A percentile compares a stretch with the other conserved stretches of the same genome.
Evolutionary conservation across 2,113 vertebrate species (phyloP).

Genomic region (Sander vitreus): DNA sequence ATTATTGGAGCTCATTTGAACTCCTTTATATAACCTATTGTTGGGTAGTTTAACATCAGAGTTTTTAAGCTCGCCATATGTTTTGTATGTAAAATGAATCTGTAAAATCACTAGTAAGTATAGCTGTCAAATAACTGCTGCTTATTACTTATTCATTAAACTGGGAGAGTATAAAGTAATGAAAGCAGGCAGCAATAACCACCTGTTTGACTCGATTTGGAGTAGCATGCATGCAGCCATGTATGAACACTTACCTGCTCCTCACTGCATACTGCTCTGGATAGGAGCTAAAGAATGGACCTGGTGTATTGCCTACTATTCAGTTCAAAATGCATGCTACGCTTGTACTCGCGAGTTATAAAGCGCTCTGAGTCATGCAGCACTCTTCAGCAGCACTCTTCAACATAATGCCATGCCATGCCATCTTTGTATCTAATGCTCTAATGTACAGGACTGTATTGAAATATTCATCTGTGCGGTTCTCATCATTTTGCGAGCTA

Average conservation of each 20-base stretch:
- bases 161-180: not conserved
- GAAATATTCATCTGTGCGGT: slow-evolving; percentile 55
- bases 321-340: slow-evolving; percentile 9
- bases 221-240: slow-evolving; percentile 30
- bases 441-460: slow-evolving; percentile 22
- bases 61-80: not conserved
- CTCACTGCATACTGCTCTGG: slow-evolving; percentile 8
- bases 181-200: not conserved
- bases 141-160: not conserved
- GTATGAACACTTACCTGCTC: slow-evolving; percentile 42
- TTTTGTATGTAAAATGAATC: not conserved
- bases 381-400: not conserved
- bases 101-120: not conserved
- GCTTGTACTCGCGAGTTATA: slow-evolving; percentile 22
- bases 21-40: not conserved
- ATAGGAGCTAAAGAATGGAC: slow-evolving; percentile 17
- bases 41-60: not conserved
- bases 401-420: slow-evolving; percentile 44
- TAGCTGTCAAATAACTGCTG: not conserved
- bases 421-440: slow-evolving; percentile 12
- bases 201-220: slow-evolving; percentile 30
- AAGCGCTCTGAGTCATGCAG: slow-evolving; percentile 24
- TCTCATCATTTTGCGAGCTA: slow-evolving; percentile 44
- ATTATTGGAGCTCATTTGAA: not conserved
- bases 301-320: not conserved